phyloP scores from a whole-genome alignment of 1,140 invertebrate species.

The Subanguina moxae region DNA sequence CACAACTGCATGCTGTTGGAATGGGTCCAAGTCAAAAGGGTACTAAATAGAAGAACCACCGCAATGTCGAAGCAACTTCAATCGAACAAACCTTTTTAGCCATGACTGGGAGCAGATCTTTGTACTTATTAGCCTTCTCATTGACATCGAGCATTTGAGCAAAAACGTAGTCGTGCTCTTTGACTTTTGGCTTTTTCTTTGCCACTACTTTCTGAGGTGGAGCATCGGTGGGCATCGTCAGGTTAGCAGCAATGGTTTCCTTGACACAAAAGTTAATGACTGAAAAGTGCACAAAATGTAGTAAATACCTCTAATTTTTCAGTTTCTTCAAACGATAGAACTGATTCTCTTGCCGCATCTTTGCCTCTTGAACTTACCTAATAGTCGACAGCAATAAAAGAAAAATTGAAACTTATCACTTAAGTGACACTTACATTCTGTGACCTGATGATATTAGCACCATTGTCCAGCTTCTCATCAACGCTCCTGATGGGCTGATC shows the following conservation, averaged over 20 bases:
- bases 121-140: slow-evolving; percentile 29
- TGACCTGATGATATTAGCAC: too few relatives aligned
- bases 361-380: too few relatives aligned
- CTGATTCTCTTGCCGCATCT: too few relatives aligned
- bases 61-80: not conserved
- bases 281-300: not conserved
- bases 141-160: slow-evolving; percentile 35
- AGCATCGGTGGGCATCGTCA: too few relatives aligned
- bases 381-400: too few relatives aligned
- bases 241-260: not conserved
- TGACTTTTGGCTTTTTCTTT: slow-evolving; percentile 5
- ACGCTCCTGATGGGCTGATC: not conserved
- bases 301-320: too few relatives aligned
- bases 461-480: not conserved
- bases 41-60: slow-evolving; percentile 63
- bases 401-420: too few relatives aligned
- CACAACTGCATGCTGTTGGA: slow-evolving; percentile 91
- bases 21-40: slow-evolving; percentile 89
- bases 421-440: too few relatives aligned
- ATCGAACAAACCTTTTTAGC: slow-evolving; percentile 31
- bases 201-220: not conserved
- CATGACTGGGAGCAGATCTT: slow-evolving; percentile 40
- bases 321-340: too few relatives aligned
- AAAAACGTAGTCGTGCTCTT: slow-evolving; percentile 7
- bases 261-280: not conserved